Evolutionary conservation across 2,113 vertebrate species (phyloP).

Genomic region (Opisthocomus hoazin): DNA sequence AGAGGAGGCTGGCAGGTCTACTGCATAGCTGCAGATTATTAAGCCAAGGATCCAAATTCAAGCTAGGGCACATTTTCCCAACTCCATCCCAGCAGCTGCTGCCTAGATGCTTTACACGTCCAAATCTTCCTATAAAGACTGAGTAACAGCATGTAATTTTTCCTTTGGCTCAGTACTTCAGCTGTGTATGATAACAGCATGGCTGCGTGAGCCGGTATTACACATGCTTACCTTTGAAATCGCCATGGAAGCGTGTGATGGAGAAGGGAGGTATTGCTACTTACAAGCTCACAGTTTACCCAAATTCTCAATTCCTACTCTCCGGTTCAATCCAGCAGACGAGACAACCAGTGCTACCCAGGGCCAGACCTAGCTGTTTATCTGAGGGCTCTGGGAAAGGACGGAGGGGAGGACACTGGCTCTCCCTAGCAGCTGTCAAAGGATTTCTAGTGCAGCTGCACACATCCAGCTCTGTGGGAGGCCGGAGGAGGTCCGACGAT

Average conservation of each 20-base stretch:
- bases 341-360: neutral
- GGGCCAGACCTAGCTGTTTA: neutral
- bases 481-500: rapidly evolving
- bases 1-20: neutral
- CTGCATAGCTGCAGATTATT: neutral
- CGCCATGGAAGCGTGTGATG: rapidly evolving
- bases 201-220: rapidly evolving
- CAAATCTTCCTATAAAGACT: neutral
- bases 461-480: neutral
- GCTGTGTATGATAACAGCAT: neutral
- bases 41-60: neutral
- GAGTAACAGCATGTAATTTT: neutral
- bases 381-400: neutral
- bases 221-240: neutral
- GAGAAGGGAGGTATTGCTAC: neutral
- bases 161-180: neutral
- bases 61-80: neutral
- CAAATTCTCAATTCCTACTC: neutral
- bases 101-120: neutral
- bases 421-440: neutral
- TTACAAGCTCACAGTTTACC: neutral
- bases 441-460: neutral
- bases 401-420: neutral
- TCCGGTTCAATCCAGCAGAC: neutral
- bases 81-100: neutral